Conservation (phyloP, 2,113 vertebrate genomes). For the Carassius gibelio region DNA sequence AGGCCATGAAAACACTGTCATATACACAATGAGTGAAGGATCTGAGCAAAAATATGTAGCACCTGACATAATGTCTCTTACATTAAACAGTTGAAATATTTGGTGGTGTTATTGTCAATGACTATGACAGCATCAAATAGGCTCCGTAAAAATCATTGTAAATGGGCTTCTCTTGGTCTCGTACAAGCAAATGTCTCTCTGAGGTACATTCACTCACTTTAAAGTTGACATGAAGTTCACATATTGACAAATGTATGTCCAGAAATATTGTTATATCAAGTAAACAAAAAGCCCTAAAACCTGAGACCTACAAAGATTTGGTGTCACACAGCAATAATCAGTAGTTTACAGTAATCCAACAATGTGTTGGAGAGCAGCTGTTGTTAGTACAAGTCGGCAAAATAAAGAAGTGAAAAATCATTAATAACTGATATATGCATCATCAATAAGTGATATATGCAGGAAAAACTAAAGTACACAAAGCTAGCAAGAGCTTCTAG, state of each 20-base stretch:
- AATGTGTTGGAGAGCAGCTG: slow-evolving; percentile 50
- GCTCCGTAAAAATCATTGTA: not conserved
- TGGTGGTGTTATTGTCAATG: not conserved
- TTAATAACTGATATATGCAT: slow-evolving; percentile 36
- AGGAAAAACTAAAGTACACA: slow-evolving; percentile 40
- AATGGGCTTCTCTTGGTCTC: slow-evolving; percentile 6
- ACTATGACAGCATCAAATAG: slow-evolving; percentile 36
- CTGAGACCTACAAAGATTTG: slow-evolving; percentile 71
- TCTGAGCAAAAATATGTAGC: slow-evolving; percentile 45
- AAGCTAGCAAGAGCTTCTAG: not conserved
- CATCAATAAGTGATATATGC: too few species aligned
- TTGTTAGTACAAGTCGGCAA: slow-evolving; percentile 51
- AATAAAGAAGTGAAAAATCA: slow-evolving; percentile 42
- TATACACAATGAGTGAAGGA: slow-evolving; percentile 31
- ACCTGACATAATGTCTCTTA: slow-evolving; percentile 44
- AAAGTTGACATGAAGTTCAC: slow-evolving; percentile 28
- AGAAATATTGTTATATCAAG: slow-evolving; percentile 5
- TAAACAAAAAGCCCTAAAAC: slow-evolving; percentile 52
- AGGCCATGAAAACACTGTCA: slow-evolving; percentile 53
- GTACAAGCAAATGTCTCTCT: slow-evolving; percentile 6
- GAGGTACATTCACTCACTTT: slow-evolving; percentile 45
- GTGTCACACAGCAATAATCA: slow-evolving; percentile 65
- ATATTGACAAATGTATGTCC: not conserved
- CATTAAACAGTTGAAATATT: slow-evolving; percentile 22
- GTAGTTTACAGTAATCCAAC: slow-evolving; percentile 57